Evolutionary conservation across 1,140 invertebrate genomes (phyloP), one percentile per base, ranked within the genome.

Genomic region (Diachasma alloeum): DNA sequence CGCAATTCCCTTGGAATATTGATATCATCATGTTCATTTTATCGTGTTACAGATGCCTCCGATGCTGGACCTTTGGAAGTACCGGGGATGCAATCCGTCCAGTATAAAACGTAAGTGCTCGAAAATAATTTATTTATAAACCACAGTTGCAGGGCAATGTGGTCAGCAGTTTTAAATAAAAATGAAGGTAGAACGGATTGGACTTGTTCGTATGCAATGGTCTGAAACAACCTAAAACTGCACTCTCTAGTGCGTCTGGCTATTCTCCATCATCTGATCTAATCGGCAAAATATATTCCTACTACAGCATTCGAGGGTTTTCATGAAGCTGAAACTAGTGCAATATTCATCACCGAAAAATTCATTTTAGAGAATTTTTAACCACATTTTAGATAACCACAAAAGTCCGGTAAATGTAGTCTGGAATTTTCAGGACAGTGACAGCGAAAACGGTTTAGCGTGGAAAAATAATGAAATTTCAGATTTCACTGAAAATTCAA

Each of bases 1-100:
- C n/a, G n/a, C n/a, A 63, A 63, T 63, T 63, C 22, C 19, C 1
- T 22, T 26, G n/a, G 59, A 39, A 42, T 68, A 15, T 17, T 9
- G n/a, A 19, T 68, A 39, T 63, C 13, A 8, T 9, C n/a, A n/a
- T n/a, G n/a, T n/a, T n/a, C n/a, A 6, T 13, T 42, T 26, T 44
- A 53, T 72, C 24, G 4, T 70, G 36, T 75, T 48, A 0, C 17
- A 56, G 74, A 37, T 56, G 66, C 63, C 37, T 26, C 19, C 44
- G 42, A 70, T 70, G 74, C 67, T 70, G 42, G 37, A 70, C 19
- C 22, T 70, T 70, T 44, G 59, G 22, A 46, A 74, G n/a, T n/a
- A 74, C 22, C 22, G 46, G 72, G 42, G 37, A 74, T 74, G 72
- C 72, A 74, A 26, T 74, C 72, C 72, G 56, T 74, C 72, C 72